These are phyloP conservation scores for Lepidonotus clava DNA, from an alignment of 2,888 invertebrate species.

Conservation along the genomic window DNA sequence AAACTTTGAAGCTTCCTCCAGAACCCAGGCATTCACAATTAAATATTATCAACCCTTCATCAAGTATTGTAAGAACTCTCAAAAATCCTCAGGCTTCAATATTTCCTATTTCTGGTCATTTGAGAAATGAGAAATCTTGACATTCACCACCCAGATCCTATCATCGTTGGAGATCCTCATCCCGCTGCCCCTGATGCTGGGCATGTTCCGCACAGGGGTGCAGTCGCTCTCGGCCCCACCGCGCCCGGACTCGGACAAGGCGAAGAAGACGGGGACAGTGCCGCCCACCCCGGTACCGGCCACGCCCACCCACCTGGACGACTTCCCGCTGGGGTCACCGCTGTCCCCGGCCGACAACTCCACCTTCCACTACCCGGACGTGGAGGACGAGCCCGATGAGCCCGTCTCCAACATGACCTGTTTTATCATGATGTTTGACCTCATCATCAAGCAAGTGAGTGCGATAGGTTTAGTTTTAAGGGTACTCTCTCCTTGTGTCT, in stretches of 20 bases:
- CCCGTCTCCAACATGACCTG: constrained; percentile 89
- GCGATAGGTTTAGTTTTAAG: too few species aligned
- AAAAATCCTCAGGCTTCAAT: too few species aligned
- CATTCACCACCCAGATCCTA: constrained; percentile 84
- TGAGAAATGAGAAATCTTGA: too few species aligned
- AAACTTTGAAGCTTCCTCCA: too few species aligned
- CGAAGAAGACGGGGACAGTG: constrained; percentile 38
- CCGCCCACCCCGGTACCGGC: constrained; percentile 51
- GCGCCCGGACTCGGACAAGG: constrained; percentile 61
- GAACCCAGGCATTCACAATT: too few species aligned
- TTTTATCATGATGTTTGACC: constrained; percentile 97
- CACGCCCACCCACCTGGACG: constrained; percentile 61
- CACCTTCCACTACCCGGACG: constrained; percentile 47
- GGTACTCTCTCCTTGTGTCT: too few species aligned
- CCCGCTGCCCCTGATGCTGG: constrained; percentile 91
- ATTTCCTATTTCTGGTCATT: too few species aligned
- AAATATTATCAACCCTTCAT: too few species aligned
- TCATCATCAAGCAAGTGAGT: constrained; percentile 92
- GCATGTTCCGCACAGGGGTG: constrained; percentile 94
- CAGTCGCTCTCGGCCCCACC: constrained; percentile 79
- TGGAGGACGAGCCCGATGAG: constrained; percentile 71
- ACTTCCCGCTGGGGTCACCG: constrained; percentile 61
- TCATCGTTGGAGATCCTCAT: constrained; percentile 94
- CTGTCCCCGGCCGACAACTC: constrained; percentile 71
- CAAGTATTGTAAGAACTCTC: too few species aligned